phyloP scores from a whole-genome alignment of 2,113 vertebrate genomes.

The Eolophus roseicapilla region DNA sequence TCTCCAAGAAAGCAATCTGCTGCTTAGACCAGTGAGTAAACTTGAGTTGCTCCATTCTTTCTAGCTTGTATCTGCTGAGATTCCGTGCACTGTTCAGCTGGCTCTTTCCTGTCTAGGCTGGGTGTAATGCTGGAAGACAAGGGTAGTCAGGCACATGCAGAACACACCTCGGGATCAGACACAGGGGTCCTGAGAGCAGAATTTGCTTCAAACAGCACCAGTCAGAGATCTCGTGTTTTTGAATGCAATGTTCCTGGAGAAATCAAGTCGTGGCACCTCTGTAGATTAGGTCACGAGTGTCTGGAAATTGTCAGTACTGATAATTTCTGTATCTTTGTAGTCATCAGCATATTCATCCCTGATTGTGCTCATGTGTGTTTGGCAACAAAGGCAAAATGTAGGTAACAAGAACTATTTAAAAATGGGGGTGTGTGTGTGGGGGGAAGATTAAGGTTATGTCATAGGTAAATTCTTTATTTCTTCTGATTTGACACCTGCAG shows the following conservation, averaged over 20 bases:
- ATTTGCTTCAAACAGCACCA: background rate
- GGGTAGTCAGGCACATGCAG: no score
- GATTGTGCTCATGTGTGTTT: background rate
- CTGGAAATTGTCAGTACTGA: background rate
- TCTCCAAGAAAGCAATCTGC: conserved; percentile 65
- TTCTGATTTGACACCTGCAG: background rate
- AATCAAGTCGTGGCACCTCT: background rate
- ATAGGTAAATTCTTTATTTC: background rate
- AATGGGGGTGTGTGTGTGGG: background rate
- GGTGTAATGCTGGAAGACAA: background rate
- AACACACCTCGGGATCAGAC: background rate
- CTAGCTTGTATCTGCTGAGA: background rate
- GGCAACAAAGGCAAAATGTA: background rate
- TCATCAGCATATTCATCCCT: background rate
- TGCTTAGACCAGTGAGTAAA: conserved; percentile 63
- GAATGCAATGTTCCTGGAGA: background rate
- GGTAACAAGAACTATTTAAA: background rate
- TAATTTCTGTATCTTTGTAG: background rate
- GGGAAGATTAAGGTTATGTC: background rate
- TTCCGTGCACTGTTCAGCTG: background rate
- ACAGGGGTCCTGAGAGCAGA: background rate
- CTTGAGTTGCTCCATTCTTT: background rate
- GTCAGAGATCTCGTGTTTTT: background rate
- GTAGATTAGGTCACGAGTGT: background rate
- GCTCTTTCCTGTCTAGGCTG: background rate